Evolutionary conservation across 2,113 vertebrate species (phyloP).

Genomic region (Catharus bicknelli): DNA sequence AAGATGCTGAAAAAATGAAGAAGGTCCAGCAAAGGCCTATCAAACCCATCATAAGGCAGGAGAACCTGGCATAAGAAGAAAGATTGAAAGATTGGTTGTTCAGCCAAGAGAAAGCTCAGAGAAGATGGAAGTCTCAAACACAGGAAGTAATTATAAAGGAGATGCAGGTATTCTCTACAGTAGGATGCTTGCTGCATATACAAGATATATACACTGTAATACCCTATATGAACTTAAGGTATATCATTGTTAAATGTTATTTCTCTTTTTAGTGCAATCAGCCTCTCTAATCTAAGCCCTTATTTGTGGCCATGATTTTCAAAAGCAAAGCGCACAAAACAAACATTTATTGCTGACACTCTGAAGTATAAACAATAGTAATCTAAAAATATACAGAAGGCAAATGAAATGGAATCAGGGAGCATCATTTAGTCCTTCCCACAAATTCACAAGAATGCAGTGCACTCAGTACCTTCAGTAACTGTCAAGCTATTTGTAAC

Average conservation of each 20-base stretch:
- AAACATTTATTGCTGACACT: slow-evolving; percentile 6
- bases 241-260: not conserved
- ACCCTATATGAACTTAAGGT: not conserved
- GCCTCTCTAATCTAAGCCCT: not conserved
- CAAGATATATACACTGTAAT: not conserved
- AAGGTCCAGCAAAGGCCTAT: not conserved
- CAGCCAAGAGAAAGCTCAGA: not conserved
- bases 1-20: not conserved
- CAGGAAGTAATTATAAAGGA: not conserved
- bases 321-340: not conserved
- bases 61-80: not conserved
- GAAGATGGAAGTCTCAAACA: not conserved
- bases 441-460: accelerated
- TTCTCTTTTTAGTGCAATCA: not conserved
- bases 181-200: not conserved
- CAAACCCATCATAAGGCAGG: not conserved
- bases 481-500: not conserved
- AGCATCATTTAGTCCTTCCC: not conserved
- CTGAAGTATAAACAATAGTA: not conserved
- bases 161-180: not conserved
- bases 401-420: not conserved
- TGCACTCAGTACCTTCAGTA: not conserved
- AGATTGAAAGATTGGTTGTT: not conserved
- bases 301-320: not conserved
- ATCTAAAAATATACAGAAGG: not conserved